These are phyloP conservation scores for Xestia sexstrigata DNA, from an alignment of 2,888 invertebrate genomes.

Conservation along the genomic window DNA sequence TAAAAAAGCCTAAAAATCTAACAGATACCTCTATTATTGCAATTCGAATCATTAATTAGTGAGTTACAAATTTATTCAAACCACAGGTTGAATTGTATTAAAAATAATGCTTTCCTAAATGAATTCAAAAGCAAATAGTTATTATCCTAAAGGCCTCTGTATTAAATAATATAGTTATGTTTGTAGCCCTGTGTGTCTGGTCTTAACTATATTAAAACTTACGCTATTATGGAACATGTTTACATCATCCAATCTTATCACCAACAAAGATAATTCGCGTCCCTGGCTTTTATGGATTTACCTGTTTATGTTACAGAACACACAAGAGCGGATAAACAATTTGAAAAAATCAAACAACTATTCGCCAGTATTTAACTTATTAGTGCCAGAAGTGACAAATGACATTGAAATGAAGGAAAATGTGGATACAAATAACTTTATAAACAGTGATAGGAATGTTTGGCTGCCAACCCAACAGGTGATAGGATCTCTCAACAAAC, in stretches of 20 bases:
- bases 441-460: constrained; percentile 78
- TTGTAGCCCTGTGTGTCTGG: constrained; percentile 1
- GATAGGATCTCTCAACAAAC: constrained; percentile 91
- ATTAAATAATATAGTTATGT: background rate
- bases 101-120: background rate
- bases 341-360: constrained; percentile 92
- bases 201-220: constrained; percentile 30
- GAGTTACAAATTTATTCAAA: background rate
- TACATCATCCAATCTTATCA: constrained; percentile 60
- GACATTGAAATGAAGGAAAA: constrained; percentile 89
- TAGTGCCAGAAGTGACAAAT: constrained; percentile 90
- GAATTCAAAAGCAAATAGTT: background rate
- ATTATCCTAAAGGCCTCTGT: too few species aligned
- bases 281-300: constrained; percentile 56
- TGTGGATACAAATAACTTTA: constrained; percentile 84
- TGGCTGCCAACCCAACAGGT: constrained; percentile 89
- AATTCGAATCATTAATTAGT: background rate
- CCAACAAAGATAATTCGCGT: constrained; percentile 43
- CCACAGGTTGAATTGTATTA: background rate
- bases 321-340: constrained; percentile 90
- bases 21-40: background rate
- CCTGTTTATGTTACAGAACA: constrained; percentile 86
- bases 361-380: constrained; percentile 93
- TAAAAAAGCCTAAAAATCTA: background rate
- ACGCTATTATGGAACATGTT: constrained; percentile 41